phyloP scores from a whole-genome alignment of 2,113 vertebrate genomes.

The Plecturocebus donacophilus region DNA sequence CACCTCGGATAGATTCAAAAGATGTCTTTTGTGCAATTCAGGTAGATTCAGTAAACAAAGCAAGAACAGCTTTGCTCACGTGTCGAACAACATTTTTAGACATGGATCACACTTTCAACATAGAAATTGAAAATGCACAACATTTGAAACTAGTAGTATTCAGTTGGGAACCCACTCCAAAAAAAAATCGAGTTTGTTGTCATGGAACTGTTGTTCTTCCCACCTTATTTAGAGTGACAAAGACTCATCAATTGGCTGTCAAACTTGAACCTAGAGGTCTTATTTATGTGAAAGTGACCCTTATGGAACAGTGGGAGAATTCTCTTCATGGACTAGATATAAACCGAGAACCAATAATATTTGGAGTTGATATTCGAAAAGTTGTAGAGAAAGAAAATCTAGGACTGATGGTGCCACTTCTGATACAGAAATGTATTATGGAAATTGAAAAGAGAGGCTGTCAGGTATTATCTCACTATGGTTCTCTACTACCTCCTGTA shows the following conservation, averaged over 20 bases:
- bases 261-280: conserved; percentile 96
- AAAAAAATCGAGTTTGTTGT: conserved; percentile 94
- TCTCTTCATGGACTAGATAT: conserved; percentile 89
- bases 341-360: conserved; percentile 90
- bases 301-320: conserved; percentile 98
- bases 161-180: conserved; percentile 96
- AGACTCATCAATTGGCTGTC: conserved; percentile 94
- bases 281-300: conserved; percentile 96
- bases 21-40: conserved; percentile 99
- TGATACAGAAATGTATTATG: conserved; percentile 95
- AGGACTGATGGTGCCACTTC: conserved; percentile 93
- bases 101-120: conserved; percentile 99
- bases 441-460: conserved; percentile 99
- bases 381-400: conserved; percentile 94
- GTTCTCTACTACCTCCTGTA: conserved; percentile 6
- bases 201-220: conserved; percentile 96
- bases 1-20: conserved; percentile 94
- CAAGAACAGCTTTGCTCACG: conserved; percentile 95
- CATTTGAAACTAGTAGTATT: conserved; percentile 98
- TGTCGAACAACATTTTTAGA: conserved; percentile 95
- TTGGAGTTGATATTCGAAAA: conserved; percentile 93
- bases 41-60: conserved; percentile 97
- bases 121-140: conserved; percentile 98
- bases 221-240: conserved; percentile 94
- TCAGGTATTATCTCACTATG: conserved; percentile 89